A percentile compares a stretch with the other conserved stretches of the same genome.
These are phyloP conservation scores for Drosophila acutilabella DNA, from an alignment of 2,888 invertebrate genomes.

Conservation along the genomic window DNA sequence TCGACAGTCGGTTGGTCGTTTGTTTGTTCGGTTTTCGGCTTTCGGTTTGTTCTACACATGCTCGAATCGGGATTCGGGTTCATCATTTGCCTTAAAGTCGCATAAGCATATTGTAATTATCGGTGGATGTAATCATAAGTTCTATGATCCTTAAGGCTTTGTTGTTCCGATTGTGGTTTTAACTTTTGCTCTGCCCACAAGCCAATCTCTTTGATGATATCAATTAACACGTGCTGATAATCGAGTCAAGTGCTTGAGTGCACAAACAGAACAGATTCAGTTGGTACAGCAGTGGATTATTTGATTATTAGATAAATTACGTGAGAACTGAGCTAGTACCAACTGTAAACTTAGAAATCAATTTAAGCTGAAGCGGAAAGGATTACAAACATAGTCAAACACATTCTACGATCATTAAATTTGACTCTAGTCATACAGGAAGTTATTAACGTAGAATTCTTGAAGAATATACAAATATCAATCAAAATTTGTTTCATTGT, in stretches of 20 bases:
- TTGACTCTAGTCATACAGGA: slow-evolving; percentile 26
- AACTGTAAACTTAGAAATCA: neutral
- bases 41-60: slow-evolving; percentile 36
- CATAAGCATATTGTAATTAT: slow-evolving; percentile 68
- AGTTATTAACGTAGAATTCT: slow-evolving; percentile 25
- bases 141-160: slow-evolving; percentile 33
- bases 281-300: slow-evolving; percentile 2
- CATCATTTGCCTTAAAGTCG: slow-evolving; percentile 67
- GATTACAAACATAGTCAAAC: slow-evolving; percentile 19
- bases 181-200: slow-evolving; percentile 48
- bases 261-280: slow-evolving; percentile 17
- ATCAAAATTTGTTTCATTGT: slow-evolving; percentile 22
- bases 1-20: slow-evolving; percentile 25
- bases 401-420: neutral
- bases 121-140: slow-evolving; percentile 54
- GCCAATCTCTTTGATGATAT: slow-evolving; percentile 61
- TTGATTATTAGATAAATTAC: slow-evolving; percentile 4
- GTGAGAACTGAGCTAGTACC: neutral
- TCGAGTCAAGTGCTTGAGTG: slow-evolving; percentile 44
- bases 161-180: slow-evolving; percentile 45
- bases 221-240: slow-evolving; percentile 48
- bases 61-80: slow-evolving; percentile 22
- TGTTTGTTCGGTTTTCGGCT: slow-evolving; percentile 30
- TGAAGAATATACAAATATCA: slow-evolving; percentile 17
- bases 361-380: slow-evolving; percentile 36